Evolutionary conservation across 2,797 vertebrate species (phyloP), one percentile per base, ranked within the genome.

Genomic region (Betta splendens): DNA sequence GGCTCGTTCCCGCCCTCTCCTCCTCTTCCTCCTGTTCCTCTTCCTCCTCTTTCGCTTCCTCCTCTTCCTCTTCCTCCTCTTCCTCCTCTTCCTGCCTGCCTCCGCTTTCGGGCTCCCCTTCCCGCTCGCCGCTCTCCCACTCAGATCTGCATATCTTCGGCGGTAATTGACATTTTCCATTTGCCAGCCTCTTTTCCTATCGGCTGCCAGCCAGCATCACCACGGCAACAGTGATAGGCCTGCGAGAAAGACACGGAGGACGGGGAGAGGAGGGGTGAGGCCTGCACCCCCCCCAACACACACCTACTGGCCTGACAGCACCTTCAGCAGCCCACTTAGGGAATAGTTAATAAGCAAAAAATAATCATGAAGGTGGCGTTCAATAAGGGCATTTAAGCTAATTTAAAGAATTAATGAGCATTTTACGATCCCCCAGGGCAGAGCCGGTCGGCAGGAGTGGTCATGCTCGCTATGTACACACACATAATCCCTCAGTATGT

Each of bases 121-220:
- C 67, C 73, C 51, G 46, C 63, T 64, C 72, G 46, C 72, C 62
- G 59, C 75, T 58, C 72, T 71, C 77, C 71, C 61, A 11, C 70
- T 82, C 77, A 77, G 82, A 91, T 92, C 90, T 90, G 81, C 89
- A 92, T 92, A 92, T 92, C 89, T 83, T 76, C 83, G 73, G 83
- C 91, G 84, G 79, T 94, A 94, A 95, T 95, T 95, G 95, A 95
- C 95, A 95, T 96, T 95, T 96, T 95, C 93, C 93, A 94, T 95
- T 94, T 94, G 93, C 94, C 92, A 93, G 92, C 88, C 90, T 93
- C 89, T 91, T 74, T 80, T 75, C 80, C 76, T 84, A 82, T 81
- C 81, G 78, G 76, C 85, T 85, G 85, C 81, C 83, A 86, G 80
- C 83, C 80, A 83, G 75, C 81, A 91, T 97, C 93, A 87, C 95